Evolutionary conservation across 2,113 vertebrate species (phyloP).

Genomic region (Rhadina sibilatrix): DNA sequence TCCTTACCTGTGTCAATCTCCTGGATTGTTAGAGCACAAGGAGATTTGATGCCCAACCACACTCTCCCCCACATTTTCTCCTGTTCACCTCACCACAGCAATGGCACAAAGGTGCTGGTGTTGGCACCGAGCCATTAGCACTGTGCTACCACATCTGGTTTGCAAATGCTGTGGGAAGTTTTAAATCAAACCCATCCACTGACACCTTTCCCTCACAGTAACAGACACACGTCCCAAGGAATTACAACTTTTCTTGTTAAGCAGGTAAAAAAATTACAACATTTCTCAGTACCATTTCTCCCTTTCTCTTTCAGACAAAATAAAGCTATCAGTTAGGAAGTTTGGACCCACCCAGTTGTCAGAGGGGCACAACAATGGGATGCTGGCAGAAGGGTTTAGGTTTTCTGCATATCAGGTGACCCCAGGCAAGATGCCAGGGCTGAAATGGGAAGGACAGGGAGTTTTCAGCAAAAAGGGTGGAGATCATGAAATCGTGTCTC

Average conservation of each 20-base stretch:
- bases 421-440: neutral
- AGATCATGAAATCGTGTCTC: neutral
- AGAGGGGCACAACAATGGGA: neutral
- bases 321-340: neutral
- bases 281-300: neutral
- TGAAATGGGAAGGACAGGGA: neutral
- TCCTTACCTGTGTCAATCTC: neutral
- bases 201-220: neutral
- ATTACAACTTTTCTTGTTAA: neutral
- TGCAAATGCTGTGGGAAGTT: neutral
- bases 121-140: accelerated
- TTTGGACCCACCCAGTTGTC: neutral
- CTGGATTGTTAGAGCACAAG: neutral
- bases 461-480: neutral
- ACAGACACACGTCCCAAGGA: neutral
- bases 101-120: neutral
- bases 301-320: neutral
- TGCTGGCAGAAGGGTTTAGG: neutral
- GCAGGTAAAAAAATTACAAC: neutral
- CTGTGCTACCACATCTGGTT: neutral
- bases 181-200: neutral
- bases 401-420: neutral
- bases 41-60: neutral
- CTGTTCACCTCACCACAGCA: neutral
- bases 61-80: neutral